Base-by-base conservation (phyloP, 2,888 invertebrate genomes). In the Drosophila limbata region DNA sequence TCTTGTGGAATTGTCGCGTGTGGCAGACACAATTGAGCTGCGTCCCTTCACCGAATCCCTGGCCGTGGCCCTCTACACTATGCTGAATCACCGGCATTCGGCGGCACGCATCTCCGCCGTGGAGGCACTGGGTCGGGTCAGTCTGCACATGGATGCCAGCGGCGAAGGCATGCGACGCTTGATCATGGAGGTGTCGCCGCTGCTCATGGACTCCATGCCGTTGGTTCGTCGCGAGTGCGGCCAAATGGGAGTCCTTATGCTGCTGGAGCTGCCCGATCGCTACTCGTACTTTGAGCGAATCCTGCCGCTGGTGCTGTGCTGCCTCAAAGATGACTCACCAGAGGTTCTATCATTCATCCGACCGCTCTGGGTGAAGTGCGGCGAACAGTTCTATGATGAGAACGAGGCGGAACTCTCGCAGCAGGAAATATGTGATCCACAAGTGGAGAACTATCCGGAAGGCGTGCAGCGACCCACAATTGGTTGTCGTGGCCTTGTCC, bases 221-320 rank as follows among this genome's bases (percentile, higher is more conserved):
- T 93, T 94, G 64, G 98, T 98, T 0, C 94, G 98, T 48, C 92
- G 94, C 86, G 96, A 96, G 78, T 96, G 97, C 4, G 95, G 96
- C 0, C 93, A 94, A 82, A 95, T 96, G 80, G 95, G 97, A 0
- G 96, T 96, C 3, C 93, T 94, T 47, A 96, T 97, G 96, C 93
- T 98, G 91, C 90, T 96, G 28, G 94, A 95, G 60, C 94, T 98
- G 63, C 94, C 94, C 56, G 98, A 98, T 91, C 93, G 98, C 79
- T 98, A 98, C 91, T 98, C 98, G 0, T 98, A 95, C 93, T 98
- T 97, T 93, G 95, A 96, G 90, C 95, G 96, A 79, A 94, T 98
- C 84, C 93, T 98, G 77, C 98, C 98, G 0, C 92, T 98, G 11
- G 93, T 98, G 4, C 92, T 98, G 37, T 97, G 97, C 45, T 96